These are phyloP conservation scores for Jaculus jaculus DNA, from an alignment of 2,113 vertebrate species.

Conservation along the genomic window DNA sequence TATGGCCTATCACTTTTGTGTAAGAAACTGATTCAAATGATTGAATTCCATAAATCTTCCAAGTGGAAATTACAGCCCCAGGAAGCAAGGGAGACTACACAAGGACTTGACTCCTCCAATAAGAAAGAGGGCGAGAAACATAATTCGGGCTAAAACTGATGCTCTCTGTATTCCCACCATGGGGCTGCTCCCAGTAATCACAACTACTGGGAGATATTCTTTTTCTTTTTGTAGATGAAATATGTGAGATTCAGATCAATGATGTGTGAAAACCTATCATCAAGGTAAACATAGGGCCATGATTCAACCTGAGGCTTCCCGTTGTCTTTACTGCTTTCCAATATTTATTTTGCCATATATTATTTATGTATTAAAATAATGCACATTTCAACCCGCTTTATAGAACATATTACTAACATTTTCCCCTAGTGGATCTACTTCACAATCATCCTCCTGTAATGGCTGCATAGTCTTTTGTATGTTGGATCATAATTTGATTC, in stretches of 20 bases:
- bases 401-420: background rate
- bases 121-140: background rate
- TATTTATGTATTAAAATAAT: background rate
- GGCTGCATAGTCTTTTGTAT: background rate
- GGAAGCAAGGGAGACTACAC: background rate
- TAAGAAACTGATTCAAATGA: background rate
- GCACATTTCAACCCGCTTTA: background rate
- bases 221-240: background rate
- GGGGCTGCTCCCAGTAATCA: background rate
- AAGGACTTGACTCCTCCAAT: slow-evolving; percentile 1
- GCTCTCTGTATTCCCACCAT: background rate
- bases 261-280: background rate
- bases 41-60: background rate
- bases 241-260: background rate
- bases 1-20: background rate
- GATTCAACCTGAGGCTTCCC: background rate
- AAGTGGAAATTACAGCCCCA: slow-evolving; percentile 6
- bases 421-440: background rate
- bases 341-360: background rate
- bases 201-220: background rate
- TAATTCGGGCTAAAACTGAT: background rate
- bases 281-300: background rate
- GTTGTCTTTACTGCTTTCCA: background rate
- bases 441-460: background rate
- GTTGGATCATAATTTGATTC: background rate